These are phyloP conservation scores for Ischnus inquisitorius DNA, from an alignment of 2,888 invertebrate species.

Conservation along the genomic window DNA sequence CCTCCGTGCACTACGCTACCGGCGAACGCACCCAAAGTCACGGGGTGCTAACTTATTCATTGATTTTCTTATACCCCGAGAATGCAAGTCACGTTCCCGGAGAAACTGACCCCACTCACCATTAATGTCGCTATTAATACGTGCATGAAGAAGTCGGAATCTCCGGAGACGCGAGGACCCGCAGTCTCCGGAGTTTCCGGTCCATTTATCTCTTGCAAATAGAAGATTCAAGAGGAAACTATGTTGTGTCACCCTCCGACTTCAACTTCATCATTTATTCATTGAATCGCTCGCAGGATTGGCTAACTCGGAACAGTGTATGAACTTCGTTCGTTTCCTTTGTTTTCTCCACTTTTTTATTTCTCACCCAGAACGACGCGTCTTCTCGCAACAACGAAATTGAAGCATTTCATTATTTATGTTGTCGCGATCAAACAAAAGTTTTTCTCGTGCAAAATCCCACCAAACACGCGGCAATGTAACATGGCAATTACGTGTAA, in stretches of 20 bases:
- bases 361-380: too few relatives aligned
- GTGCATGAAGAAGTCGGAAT: constrained; percentile 14
- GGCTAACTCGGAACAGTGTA: background rate
- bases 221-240: background rate
- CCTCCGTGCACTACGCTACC: too few relatives aligned
- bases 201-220: background rate
- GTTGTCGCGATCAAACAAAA: too few relatives aligned
- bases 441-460: too few relatives aligned
- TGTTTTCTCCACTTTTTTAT: too few relatives aligned
- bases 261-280: constrained; percentile 25
- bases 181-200: constrained; percentile 1
- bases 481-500: too few relatives aligned
- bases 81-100: constrained; percentile 21
- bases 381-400: too few relatives aligned
- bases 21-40: too few relatives aligned
- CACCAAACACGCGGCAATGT: too few relatives aligned
- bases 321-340: too few relatives aligned
- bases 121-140: constrained; percentile 57
- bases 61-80: constrained; percentile 37
- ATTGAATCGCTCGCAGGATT: constrained; percentile 25
- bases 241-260: background rate
- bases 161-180: background rate
- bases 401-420: too few relatives aligned
- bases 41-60: constrained; percentile 48
- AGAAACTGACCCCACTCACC: constrained; percentile 33